Evolutionary conservation across 2,888 invertebrate species (phyloP), one percentile per base, ranked within the genome.

Genomic region (Plutella xylostella): DNA sequence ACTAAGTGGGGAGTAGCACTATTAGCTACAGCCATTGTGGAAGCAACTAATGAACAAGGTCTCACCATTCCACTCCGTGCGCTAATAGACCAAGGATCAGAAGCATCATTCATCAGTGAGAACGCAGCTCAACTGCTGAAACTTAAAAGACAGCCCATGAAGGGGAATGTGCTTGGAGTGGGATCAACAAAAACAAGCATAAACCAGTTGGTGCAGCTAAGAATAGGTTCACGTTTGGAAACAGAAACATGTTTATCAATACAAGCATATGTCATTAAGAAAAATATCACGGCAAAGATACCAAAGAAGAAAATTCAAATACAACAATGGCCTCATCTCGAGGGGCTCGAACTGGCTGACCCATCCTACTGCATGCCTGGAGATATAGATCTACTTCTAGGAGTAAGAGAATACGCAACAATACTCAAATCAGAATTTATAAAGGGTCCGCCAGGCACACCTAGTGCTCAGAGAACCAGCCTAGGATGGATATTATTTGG

Each of bases 41-140:
- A 33, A 15, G 48, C 50, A 11, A 52, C 20, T 41, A 45, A 25
- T 18, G 50, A 52, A 3, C 9, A 44, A 0, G 55, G 55, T 19
- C 42, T 47, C 6, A 51, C 38, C 15, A 53, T 43, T 20, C 18
- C 45, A 19, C 44, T 57, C 6, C 52, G 54, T 2, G 54, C 53
- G n/a, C 41, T 56, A 6, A 48, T 57, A 12, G 57, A 57, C 38
- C 48, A 44, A 43, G 57, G 56, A n/a, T 57, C 47, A 34, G 37
- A 43, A 41, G 38, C 40, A n/a, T 25, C n/a, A 17, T 47, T 42
- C 41, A 51, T 46, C 3, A 44, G 51, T 9, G 48, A 51, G n/a
- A 30, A 34, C 1, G 43, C 43, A 7, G 39, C 43, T 20, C 46
- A 46, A 43, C 12, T 17, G 3, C 7, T 46, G 12, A 21, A 21